phyloP scores from a whole-genome alignment of 2,888 invertebrate genomes.

The Sesia bembeciformis region DNA sequence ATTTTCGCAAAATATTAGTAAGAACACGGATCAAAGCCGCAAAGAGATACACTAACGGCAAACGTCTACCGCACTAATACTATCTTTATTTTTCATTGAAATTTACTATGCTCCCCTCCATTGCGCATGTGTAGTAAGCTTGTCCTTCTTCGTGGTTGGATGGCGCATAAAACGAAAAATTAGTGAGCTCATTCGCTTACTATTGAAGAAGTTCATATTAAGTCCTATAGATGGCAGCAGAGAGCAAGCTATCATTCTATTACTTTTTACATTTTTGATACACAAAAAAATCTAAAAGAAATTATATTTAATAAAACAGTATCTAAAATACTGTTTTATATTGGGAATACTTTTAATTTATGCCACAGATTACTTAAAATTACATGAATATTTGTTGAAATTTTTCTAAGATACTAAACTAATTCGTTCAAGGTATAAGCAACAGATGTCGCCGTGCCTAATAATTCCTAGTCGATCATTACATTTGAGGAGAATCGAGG shows the following conservation, averaged over 20 bases:
- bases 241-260: too few relatives aligned
- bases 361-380: background rate
- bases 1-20: constrained; percentile 16
- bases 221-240: too few relatives aligned
- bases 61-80: constrained; percentile 44
- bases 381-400: too few relatives aligned
- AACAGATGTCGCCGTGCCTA: background rate
- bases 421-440: too few relatives aligned
- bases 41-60: constrained; percentile 22
- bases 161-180: background rate
- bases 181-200: too few relatives aligned
- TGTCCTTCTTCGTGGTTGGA: constrained; percentile 34
- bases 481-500: background rate
- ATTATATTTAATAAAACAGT: too few relatives aligned
- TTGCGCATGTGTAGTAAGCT: constrained; percentile 55
- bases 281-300: too few relatives aligned
- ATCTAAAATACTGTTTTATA: background rate
- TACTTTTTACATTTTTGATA: too few relatives aligned
- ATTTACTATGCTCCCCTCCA: constrained; percentile 48
- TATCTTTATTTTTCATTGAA: constrained; percentile 40
- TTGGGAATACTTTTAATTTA: background rate
- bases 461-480: background rate
- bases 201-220: too few relatives aligned
- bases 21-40: constrained; percentile 5
- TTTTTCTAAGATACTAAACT: too few relatives aligned